Evolutionary conservation across 2,113 vertebrate species (phyloP).

Genomic region (Eptatretus burgeri): DNA sequence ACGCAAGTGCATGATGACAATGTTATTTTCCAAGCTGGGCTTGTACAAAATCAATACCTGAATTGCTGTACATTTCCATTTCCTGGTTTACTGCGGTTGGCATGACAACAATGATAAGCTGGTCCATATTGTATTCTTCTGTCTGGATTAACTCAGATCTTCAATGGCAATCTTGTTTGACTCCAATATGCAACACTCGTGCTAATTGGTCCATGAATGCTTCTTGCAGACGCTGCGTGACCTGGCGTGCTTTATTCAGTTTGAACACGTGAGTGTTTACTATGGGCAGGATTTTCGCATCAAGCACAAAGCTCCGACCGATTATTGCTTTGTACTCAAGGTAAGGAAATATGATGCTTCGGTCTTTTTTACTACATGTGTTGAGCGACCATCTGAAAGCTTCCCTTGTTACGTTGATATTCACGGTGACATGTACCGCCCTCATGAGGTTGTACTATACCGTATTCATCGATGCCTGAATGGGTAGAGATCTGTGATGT

Average conservation of each 20-base stretch:
- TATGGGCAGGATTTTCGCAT: constrained; percentile 84
- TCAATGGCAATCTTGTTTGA: too few species aligned
- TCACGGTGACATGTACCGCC: too few species aligned
- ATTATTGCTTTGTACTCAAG: constrained; percentile 80
- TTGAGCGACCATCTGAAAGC: neutral
- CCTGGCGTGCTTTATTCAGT: constrained; percentile 75
- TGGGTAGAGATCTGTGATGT: too few species aligned
- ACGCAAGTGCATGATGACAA: neutral
- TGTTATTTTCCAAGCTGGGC: constrained; percentile 7
- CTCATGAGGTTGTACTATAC: too few species aligned
- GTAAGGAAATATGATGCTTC: constrained; percentile 17
- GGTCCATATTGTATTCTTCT: too few species aligned
- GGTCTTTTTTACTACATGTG: neutral
- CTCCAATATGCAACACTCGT: too few species aligned
- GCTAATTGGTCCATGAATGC: too few species aligned
- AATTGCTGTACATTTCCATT: constrained; percentile 17
- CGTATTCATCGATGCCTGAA: too few species aligned
- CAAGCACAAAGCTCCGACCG: constrained; percentile 87
- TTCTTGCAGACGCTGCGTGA: constrained; percentile 19
- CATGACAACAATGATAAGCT: too few species aligned
- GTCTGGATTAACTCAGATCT: too few species aligned
- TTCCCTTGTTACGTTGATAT: neutral
- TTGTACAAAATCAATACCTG: neutral
- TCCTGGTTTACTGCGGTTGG: too few species aligned
- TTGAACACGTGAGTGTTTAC: constrained; percentile 86